These are phyloP conservation scores for Apodemia duryi DNA, from an alignment of 2,888 invertebrate species.

Conservation along the genomic window DNA sequence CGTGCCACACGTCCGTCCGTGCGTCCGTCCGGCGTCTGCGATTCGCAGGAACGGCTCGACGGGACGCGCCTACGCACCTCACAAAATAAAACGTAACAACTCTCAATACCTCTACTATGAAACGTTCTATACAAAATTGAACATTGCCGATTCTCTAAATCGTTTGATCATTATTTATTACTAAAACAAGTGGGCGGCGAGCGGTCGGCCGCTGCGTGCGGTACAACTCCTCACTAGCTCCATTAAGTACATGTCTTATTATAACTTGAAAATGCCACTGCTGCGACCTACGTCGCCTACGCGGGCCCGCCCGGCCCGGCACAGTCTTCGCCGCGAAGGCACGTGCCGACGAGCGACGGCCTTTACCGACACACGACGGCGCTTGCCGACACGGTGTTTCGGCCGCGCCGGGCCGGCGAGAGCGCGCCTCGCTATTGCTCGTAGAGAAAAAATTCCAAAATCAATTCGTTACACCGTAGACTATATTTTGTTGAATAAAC, in stretches of 20 bases:
- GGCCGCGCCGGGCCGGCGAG: slow-evolving; percentile 28
- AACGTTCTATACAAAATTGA: slow-evolving; percentile 79
- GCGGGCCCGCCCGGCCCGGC: slow-evolving; percentile 35
- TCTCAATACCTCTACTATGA: slow-evolving; percentile 74
- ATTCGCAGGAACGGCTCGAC: slow-evolving; percentile 31
- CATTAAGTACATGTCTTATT: slow-evolving; percentile 74
- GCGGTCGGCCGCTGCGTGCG: slow-evolving; percentile 53
- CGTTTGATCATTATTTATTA: slow-evolving; percentile 45
- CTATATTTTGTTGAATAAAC: slow-evolving; percentile 76
- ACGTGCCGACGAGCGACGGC: not conserved
- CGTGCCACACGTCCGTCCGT: slow-evolving; percentile 34
- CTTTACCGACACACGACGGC: slow-evolving; percentile 16
- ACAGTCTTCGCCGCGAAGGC: not conserved
- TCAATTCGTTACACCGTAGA: slow-evolving; percentile 76
- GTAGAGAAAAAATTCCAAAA: slow-evolving; percentile 72
- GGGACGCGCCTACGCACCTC: slow-evolving; percentile 40
- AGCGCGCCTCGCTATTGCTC: slow-evolving; percentile 57
- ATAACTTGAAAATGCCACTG: slow-evolving; percentile 76
- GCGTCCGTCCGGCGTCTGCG: slow-evolving; percentile 27
- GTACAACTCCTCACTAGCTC: slow-evolving; percentile 54
- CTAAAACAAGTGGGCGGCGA: slow-evolving; percentile 70
- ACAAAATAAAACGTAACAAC: slow-evolving; percentile 73
- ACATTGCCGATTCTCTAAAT: slow-evolving; percentile 75
- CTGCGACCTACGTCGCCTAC: slow-evolving; percentile 74
- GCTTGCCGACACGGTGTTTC: slow-evolving; percentile 19